Evolutionary conservation across 2,888 invertebrate genomes (phyloP).

Genomic region (Luperina testacea): DNA sequence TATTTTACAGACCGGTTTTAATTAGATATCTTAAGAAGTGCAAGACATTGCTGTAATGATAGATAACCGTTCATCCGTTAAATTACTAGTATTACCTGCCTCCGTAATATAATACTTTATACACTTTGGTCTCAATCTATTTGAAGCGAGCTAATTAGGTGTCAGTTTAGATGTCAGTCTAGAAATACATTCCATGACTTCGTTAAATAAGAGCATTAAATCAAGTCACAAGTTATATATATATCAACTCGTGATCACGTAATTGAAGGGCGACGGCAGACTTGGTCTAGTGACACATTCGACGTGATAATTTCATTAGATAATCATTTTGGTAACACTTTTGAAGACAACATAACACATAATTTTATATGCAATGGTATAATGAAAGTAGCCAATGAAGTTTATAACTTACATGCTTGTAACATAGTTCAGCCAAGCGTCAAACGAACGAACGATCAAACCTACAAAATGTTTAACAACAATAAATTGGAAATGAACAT

Average conservation of each 20-base stretch:
- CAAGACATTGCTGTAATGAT: background rate
- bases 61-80: slow-evolving; percentile 3
- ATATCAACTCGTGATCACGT: slow-evolving; percentile 35
- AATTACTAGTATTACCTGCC: background rate
- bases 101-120: background rate
- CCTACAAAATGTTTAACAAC: slow-evolving; percentile 50
- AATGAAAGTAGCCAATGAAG: background rate
- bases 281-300: slow-evolving; percentile 31
- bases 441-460: slow-evolving; percentile 31
- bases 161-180: slow-evolving; percentile 49
- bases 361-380: background rate
- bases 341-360: slow-evolving; percentile 11
- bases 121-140: slow-evolving; percentile 11
- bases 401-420: background rate
- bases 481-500: slow-evolving; percentile 64
- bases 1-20: slow-evolving; percentile 13
- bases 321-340: slow-evolving; percentile 27
- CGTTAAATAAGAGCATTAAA: slow-evolving; percentile 38
- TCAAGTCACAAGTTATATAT: slow-evolving; percentile 34
- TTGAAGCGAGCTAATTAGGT: slow-evolving; percentile 29
- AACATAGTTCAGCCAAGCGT: slow-evolving; percentile 18
- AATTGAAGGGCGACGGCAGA: slow-evolving; percentile 28
- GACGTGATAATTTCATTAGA: slow-evolving; percentile 42
- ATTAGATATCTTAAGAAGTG: slow-evolving; percentile 6
- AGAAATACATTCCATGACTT: slow-evolving; percentile 35